Base-by-base conservation (phyloP, 2,888 invertebrate genomes). In the Notodonta ziczac region DNA sequence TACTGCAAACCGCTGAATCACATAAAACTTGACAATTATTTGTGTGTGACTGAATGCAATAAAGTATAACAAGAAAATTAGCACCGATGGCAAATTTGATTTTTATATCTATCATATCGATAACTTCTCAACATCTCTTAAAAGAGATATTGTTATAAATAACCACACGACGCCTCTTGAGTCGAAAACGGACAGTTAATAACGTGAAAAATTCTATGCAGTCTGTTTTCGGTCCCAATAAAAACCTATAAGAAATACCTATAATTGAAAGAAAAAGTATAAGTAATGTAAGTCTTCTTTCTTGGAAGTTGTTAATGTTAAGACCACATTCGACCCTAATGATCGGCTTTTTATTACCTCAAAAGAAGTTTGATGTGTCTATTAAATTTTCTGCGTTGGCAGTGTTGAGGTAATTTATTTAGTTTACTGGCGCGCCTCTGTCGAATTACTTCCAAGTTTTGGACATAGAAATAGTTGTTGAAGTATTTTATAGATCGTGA, bases 1-100 rank as follows among this genome's bases (percentile, higher is more conserved):
- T 5, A 16, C 82, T 79, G 78, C 71, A 69, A 66, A 77, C 77
- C 80, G 70, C 74, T 60, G 64, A 64, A 62, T 63, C 65, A 71
- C 74, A 68, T 42, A 58, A 52, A 32, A 35, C 42, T 39, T 14
- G 2, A 4, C 2, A 8, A 9, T 42, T 46, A n/a, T 46, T 46
- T 46, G 13, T 46, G 46, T 7, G 24, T 46, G 46, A n/a, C n/a
- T 6, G 46, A 46, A n/a, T 5, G 46, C 13, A 6, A 46, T n/a
- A n/a, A 46, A 46, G 7, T 46, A n/a, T 46, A 1, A 4, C 35
- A 35, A 35, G 35, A 5, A 35, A 35, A 4, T 35, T 35, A 35
- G 35, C 35, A 35, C 35, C 6, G 35, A 35, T 35, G 7, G 24
- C 0, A 35, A 35, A 35, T 35, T 35, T 5, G 0, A 35, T 35